These are phyloP conservation scores for Carcina quercana DNA, from an alignment of 2,888 invertebrate species.

Conservation along the genomic window DNA sequence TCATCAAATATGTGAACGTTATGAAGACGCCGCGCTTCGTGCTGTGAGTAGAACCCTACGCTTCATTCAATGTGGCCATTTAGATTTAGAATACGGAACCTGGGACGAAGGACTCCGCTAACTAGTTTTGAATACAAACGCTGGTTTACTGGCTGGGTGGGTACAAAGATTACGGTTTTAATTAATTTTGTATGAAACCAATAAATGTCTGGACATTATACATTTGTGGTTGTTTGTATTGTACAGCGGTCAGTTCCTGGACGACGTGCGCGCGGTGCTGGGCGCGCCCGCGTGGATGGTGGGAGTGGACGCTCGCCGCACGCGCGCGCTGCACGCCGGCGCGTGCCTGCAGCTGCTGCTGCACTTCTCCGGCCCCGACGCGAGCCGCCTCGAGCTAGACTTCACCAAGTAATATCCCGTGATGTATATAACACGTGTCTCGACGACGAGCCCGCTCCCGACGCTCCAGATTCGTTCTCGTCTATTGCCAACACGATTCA, in stretches of 20 bases:
- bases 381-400: constrained; percentile 85
- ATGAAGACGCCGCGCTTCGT: constrained; percentile 92
- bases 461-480: too few species aligned
- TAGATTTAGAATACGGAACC: too few species aligned
- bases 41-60: constrained; percentile 76
- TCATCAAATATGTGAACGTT: constrained; percentile 91
- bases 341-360: constrained; percentile 89
- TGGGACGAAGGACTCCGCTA: too few species aligned
- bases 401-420: constrained; percentile 79
- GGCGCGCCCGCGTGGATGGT: constrained; percentile 94
- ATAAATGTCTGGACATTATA: too few species aligned
- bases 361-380: constrained; percentile 89
- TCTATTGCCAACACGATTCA: too few species aligned
- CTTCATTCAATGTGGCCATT: background rate
- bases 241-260: constrained; percentile 87
- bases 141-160: too few species aligned
- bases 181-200: too few species aligned
- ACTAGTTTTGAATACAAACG: too few species aligned
- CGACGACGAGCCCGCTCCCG: too few species aligned
- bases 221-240: too few species aligned
- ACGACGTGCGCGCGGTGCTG: constrained; percentile 85
- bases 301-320: constrained; percentile 86
- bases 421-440: too few species aligned
- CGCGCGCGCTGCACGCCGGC: constrained; percentile 83
- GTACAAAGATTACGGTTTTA: too few species aligned